Evolutionary conservation across 2,797 vertebrate genomes (phyloP).

Genomic region (Alauda arvensis): DNA sequence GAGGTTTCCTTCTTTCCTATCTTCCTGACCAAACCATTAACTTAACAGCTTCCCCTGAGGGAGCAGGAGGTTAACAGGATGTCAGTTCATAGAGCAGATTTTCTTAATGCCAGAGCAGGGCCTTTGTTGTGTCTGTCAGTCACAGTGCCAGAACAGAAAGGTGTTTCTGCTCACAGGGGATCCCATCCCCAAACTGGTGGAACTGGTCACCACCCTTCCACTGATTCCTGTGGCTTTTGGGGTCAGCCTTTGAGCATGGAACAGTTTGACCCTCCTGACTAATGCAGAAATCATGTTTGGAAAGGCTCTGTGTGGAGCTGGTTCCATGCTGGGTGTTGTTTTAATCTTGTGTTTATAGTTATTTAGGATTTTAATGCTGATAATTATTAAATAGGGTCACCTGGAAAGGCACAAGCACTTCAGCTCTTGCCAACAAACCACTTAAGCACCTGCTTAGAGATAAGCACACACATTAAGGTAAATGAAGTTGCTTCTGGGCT

Average conservation of each 20-base stretch:
- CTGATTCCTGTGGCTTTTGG: not conserved
- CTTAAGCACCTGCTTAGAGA: slow-evolving; percentile 28
- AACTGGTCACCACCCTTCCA: not conserved
- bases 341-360: not conserved
- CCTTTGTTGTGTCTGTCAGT: not conserved
- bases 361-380: not conserved
- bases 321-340: not conserved
- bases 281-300: not conserved
- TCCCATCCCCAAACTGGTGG: not conserved
- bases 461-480: not conserved
- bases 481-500: not conserved
- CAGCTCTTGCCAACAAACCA: slow-evolving; percentile 35
- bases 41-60: slow-evolving; percentile 25
- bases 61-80: slow-evolving; percentile 23
- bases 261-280: not conserved
- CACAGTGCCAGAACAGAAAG: not conserved
- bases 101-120: not conserved
- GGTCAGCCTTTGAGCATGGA: not conserved
- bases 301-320: not conserved
- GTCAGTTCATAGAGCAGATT: not conserved
- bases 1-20: not conserved
- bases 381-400: slow-evolving; percentile 36
- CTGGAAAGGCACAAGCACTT: not conserved
- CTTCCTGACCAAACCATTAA: not conserved
- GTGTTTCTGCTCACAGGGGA: slow-evolving; percentile 7